Evolutionary conservation across 2,113 vertebrate species (phyloP), one percentile per base, ranked within the genome.

Genomic region (Columbina picui): DNA sequence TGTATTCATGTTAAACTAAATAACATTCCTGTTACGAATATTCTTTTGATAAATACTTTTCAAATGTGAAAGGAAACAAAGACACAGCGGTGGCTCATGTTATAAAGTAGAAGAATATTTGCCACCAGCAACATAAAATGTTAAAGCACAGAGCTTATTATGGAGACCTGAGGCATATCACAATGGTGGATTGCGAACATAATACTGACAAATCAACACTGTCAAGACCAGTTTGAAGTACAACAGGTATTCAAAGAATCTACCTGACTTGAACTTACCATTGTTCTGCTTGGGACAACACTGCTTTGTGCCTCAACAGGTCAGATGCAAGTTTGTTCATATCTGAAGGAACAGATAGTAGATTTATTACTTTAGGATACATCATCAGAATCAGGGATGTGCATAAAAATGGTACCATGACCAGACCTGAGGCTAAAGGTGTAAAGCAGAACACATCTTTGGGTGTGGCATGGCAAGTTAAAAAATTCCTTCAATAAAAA

Each of bases 201-300:
- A 91, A 39, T 94, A 36, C 69, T 95, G 92, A 83, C 83, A 95
- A 94, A 92, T 95, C 93, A 96, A 70, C 41, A 71, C 69, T 94
- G 64, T 57, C 47, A 93, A 69, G 87, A 95, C 36, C 52, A 81
- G 41, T 87, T 89, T 19, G 10, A 96, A 85, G 78, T 96, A 70
- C 94, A 97, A 74, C 87, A 50, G 79, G 32, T 92, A 75, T 74
- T 73, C 27, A 53, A 45, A 86, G 65, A 93, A 81, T 70, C 41
- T 71, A 92, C 34, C 50, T 71, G 63, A 73, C 43, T n/a, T 78
- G 77, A 78, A 78, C 32, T 94, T 90, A 47, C 9, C 39, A 47
- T n/a, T 89, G 68, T 34, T 34, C 45, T 78, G 75, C 84, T 50
- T 90, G 64, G 38, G 30, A 81, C 71, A 50, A 55, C 30, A 77